These are phyloP conservation scores for Mellivora capensis DNA, from an alignment of 2,113 vertebrate species.

Conservation along the genomic window DNA sequence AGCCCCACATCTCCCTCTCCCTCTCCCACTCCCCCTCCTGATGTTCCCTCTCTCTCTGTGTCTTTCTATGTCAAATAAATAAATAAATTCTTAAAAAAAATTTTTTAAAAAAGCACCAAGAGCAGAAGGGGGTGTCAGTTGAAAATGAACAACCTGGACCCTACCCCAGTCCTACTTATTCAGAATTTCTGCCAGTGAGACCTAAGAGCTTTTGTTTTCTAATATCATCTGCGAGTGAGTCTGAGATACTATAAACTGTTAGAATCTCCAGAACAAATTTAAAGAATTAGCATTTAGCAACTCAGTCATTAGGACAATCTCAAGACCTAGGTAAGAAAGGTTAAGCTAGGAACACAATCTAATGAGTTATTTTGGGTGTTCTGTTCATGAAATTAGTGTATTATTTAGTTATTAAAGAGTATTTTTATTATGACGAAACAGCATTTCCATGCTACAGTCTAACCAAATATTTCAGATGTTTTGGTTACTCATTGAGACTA, in stretches of 20 bases:
- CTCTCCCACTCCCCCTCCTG: too few relatives aligned
- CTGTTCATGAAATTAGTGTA: neutral
- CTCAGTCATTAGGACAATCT: neutral
- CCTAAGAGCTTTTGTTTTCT: neutral
- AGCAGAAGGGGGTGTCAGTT: neutral
- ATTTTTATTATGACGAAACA: neutral
- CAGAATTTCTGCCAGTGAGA: neutral
- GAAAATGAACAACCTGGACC: neutral
- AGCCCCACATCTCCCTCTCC: too few relatives aligned
- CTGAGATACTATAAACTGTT: neutral
- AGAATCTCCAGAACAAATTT: neutral
- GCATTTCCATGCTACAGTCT: neutral
- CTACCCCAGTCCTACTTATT: neutral
- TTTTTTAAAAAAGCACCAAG: neutral
- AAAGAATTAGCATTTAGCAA: neutral
- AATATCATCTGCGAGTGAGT: neutral
- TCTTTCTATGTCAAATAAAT: too few relatives aligned
- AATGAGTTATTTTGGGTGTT: neutral
- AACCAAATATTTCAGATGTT: neutral
- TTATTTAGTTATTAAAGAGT: neutral
- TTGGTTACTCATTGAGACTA: neutral
- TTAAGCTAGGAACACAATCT: neutral
- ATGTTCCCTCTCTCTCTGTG: too few relatives aligned
- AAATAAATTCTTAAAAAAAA: too few relatives aligned
- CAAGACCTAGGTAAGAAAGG: neutral